Base-by-base conservation (phyloP, 2,113 vertebrate species). In the Anthoscopus minutus region DNA sequence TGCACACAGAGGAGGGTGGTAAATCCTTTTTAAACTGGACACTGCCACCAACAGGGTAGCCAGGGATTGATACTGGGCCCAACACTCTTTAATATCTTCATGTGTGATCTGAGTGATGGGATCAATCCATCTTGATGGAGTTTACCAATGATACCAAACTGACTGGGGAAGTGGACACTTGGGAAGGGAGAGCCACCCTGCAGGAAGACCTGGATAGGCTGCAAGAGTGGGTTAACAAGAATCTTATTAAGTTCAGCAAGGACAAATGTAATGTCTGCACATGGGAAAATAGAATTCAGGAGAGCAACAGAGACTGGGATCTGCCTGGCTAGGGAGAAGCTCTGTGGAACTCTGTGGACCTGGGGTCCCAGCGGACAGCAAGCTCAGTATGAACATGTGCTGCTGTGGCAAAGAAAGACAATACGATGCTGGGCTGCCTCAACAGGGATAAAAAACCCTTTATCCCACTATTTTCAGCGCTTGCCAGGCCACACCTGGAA, bases 11-110 rank as follows among this genome's bases (percentile, higher is more conserved):
- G 17, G 2, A 4, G 5, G 15, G 15, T 51, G 16, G 38, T 30
- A 35, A 74, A 89, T 67, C 19, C 44, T 45, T 51, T 45, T 38
- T 22, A 58, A 30, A 30, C 15, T 14, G 58, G 33, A 2, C 7
- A 6, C 19, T 60, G 86, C 4, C 45, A 38, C 33, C 5, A 31
- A 2, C 5, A 6, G 28, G 20, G 24, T 53, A 16, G 19, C 27
- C 61, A 65, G 38, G 38, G 38, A 17, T 1, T 25, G 28, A 30
- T 30, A 37, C 2, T 25, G 8, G n/a, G 7, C 45, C 20, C 24
- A 60, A 15, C 0, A 0, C 7, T 30, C 16, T 53, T 74, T 6
- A 47, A 5, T n/a, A 23, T 6, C 28, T 38, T 33, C 33, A 11
- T 6, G 23, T 28, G 44, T 33, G 67, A 15, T 35, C 57, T 40